These are phyloP conservation scores for Oscheius sp. DNA, from an alignment of 2,888 invertebrate genomes.

Conservation along the genomic window DNA sequence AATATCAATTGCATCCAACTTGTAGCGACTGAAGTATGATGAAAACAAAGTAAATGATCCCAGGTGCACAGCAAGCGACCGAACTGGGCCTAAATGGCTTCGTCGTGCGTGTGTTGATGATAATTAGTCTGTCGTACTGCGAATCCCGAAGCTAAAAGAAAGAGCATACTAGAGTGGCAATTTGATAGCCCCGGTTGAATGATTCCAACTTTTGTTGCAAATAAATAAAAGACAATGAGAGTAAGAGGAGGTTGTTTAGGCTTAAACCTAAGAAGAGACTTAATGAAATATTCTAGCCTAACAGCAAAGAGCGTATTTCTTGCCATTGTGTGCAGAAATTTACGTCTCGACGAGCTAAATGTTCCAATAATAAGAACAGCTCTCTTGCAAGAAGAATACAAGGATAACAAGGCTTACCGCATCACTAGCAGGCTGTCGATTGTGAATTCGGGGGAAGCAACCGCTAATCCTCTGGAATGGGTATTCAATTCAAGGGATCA, in stretches of 20 bases:
- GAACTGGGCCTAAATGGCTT: conserved; percentile 12
- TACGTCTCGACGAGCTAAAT: too few relatives aligned
- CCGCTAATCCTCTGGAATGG: conserved; percentile 2
- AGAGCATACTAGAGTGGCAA: conserved; percentile 12
- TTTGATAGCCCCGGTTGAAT: conserved; percentile 13
- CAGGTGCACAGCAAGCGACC: background rate
- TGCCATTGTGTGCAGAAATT: too few relatives aligned
- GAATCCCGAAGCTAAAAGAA: conserved; percentile 9
- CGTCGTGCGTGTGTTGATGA: conserved; percentile 25
- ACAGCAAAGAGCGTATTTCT: too few relatives aligned
- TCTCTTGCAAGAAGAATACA: too few relatives aligned
- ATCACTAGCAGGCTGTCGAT: conserved; percentile 13
- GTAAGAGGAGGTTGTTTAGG: too few relatives aligned
- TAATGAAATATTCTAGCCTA: conserved; percentile 8
- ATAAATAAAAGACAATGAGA: background rate
- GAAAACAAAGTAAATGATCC: background rate
- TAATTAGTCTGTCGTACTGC: conserved; percentile 29
- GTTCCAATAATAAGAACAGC: too few relatives aligned
- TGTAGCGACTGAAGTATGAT: background rate
- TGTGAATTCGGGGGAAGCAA: conserved; percentile 17
- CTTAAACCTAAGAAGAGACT: background rate
- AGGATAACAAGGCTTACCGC: conserved; percentile 18
- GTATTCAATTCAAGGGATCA: conserved; percentile 14
- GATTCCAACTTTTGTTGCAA: background rate
- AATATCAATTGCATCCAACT: too few relatives aligned